Base-by-base conservation (phyloP, 1,140 invertebrate species). In the Ooceraea biroi region DNA sequence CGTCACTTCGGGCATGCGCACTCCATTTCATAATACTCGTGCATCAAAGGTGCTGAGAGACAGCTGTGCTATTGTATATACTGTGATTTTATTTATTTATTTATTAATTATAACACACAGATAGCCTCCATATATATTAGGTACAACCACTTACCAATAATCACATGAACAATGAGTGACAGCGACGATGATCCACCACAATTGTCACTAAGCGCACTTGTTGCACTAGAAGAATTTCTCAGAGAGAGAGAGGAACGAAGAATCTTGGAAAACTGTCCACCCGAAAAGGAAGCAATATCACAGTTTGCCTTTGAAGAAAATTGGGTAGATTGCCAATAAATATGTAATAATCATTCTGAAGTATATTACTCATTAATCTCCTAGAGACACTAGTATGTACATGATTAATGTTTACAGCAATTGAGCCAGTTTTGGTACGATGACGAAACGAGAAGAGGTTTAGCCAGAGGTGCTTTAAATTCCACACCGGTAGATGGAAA, bases 391-490 rank as follows among this genome's bases (percentile, higher is more conserved):
- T n/a, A n/a, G n/a, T n/a, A n/a, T n/a, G n/a, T n/a, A 7, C 5
- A 55, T 66, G 58, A 19, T 19, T 83, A 52, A 80, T 85, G 88
- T 36, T 96, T 96, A 3, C 91, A 99, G 98, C 98, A 99, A 98
- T 93, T 99, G 27, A 99, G 98, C 92, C 98, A 99, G 93, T 99
- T 99, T 95, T 99, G 98, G 98, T 99, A 99, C 91, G 96, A 97
- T 91, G 96, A 97, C 44, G 90, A 95, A 19, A 99, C 98, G 17
- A 96, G 97, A 68, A 92, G 96, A 61, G 93, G 91, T 17, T 93
- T 99, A 0, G 96, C 97, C 0, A 95, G 95, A 86, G 96, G 97
- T 85, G 96, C 96, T 19, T 85, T 96, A 25, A 88, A 96, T 68
- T 93, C 92, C 5, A 94, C 94, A 12, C 93, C 95, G 19, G 46